Evolutionary conservation across 2,888 invertebrate genomes (phyloP).

Genomic region (Liodrosophila aerea): DNA sequence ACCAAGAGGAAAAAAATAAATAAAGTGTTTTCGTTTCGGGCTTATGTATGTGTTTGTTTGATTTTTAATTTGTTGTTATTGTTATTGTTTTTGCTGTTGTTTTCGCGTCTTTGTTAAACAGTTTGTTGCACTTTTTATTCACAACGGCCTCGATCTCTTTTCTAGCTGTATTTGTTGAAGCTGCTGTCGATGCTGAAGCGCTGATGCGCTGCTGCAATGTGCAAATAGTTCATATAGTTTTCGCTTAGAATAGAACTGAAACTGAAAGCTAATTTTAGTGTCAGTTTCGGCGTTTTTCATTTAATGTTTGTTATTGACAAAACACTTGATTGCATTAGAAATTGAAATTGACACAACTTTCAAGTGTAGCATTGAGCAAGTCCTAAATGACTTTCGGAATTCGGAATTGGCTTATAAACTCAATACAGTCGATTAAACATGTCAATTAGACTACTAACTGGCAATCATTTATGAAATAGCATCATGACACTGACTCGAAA

Average conservation of each 20-base stretch:
- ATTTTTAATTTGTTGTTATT: slow-evolving; percentile 3
- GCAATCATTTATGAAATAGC: too few species aligned
- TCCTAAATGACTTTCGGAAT: slow-evolving; percentile 3
- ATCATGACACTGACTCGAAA: too few species aligned
- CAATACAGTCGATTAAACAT: too few species aligned
- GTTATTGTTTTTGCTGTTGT: slow-evolving; percentile 14
- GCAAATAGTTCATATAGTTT: slow-evolving; percentile 42
- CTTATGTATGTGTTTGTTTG: slow-evolving; percentile 29
- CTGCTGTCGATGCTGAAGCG: slow-evolving; percentile 15
- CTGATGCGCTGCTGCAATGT: slow-evolving; percentile 36
- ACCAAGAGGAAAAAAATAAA: too few species aligned
- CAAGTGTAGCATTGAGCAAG: slow-evolving; percentile 16
- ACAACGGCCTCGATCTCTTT: slow-evolving; percentile 51
- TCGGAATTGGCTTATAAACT: background rate
- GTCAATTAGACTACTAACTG: too few species aligned
- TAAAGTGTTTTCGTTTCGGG: slow-evolving; percentile 38
- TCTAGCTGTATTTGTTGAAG: slow-evolving; percentile 11
- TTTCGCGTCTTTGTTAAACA: slow-evolving; percentile 44
- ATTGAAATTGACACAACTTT: slow-evolving; percentile 12
- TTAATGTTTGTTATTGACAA: background rate
- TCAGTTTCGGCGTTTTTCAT: background rate
- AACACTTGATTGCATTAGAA: slow-evolving; percentile 4
- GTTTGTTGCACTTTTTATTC: slow-evolving; percentile 52
- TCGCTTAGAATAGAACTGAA: too few species aligned
- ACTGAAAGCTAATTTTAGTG: slow-evolving; percentile 36